Base-by-base conservation (phyloP, 23 tunicate genomes). In the Pegea sp. region DNA sequence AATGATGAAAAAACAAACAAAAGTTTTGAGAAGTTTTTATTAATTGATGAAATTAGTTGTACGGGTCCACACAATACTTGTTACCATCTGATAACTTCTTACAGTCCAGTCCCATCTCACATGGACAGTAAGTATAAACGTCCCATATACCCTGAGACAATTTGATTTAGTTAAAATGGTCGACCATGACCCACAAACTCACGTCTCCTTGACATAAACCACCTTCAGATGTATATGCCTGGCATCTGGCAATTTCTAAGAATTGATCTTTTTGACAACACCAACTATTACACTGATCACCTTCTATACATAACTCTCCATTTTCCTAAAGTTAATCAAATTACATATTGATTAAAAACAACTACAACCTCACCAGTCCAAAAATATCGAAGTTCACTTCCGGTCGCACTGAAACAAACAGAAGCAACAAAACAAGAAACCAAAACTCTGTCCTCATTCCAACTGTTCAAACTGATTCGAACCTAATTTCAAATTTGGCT, bases 121-220 rank as follows among this genome's bases (percentile, higher is more conserved):
- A 65, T 25, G 70, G 70, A 26, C 70, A 65, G 64, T 65, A 52
- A 34, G 22, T 26, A 31, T 65, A 65, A 26, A 65, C 38, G 25
- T 65, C 70, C 70, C 70, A 65, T 2, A 65, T 5, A 3, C 70
- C 70, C 70, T 65, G 52, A 4, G 54, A 33, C 11, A 38, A 38
- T 38, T 11, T 38, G 16, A 38, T 38, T 38, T 11, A 38, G 16
- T 8, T 8, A 16, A 8, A 38, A 8, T 38, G 11, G 11, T 11
- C n/a, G n/a, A n/a, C n/a, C n/a, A n/a, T n/a, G n/a, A n/a, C n/a
- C n/a, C n/a, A n/a, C n/a, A n/a, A n/a, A n/a, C n/a, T 38, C 27
- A 65, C 70, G 38, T 65, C 70, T 5, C 42, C 7, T 34, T 65
- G 61, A 26, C 70, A 65, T 8, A 27, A 34, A 11, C 5, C 63